Evolutionary conservation across 2,888 invertebrate species (phyloP), one percentile per base, ranked within the genome.

Genomic region (Petrolisthes manimaculis): DNA sequence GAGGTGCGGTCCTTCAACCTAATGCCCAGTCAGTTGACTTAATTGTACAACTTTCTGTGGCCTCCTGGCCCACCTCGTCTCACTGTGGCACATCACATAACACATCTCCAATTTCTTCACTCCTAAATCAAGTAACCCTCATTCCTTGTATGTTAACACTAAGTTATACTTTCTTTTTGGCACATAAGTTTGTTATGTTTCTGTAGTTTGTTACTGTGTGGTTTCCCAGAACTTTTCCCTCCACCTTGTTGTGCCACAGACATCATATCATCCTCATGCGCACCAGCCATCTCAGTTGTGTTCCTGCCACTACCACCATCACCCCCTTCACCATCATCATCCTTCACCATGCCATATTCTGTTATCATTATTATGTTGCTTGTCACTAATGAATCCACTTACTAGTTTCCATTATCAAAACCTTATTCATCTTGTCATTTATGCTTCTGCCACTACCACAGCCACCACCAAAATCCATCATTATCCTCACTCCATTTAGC

Each of bases 131-230:
- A 37, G 84, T 80, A 37, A 79, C 88, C 85, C 85, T 83, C 88
- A 85, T 85, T 85, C 85, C 88, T 85, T 89, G 82, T 78, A 85
- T 85, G 82, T 85, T 84, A 78, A 82, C 55, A 54, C 85, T 85
- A 69, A 85, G 77, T 56, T 77, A 75, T 37, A 18, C 61, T 83
- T 83, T 71, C 81, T 56, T 80, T 88, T 88, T 75, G 53, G 51
- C 67, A 84, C 56, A 69, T 79, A 84, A 81, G 61, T 61, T 78
- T 37, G 24, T 67, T 80, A 81, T 69, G 71, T 86, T 86, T 74
- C 74, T 71, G 67, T 67, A 56, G 69, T 71, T 61, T 79, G 37
- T 56, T 84, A 61, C 51, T 84, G 79, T 79, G 84, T 37, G 12
- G 18, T 21, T 37, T 53, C 54, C 37, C 77, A 12, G n/a, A 51